Evolutionary conservation across 2,113 vertebrate genomes (phyloP), one percentile per base, ranked within the genome.

Genomic region (Eretmodus cyanostictus): DNA sequence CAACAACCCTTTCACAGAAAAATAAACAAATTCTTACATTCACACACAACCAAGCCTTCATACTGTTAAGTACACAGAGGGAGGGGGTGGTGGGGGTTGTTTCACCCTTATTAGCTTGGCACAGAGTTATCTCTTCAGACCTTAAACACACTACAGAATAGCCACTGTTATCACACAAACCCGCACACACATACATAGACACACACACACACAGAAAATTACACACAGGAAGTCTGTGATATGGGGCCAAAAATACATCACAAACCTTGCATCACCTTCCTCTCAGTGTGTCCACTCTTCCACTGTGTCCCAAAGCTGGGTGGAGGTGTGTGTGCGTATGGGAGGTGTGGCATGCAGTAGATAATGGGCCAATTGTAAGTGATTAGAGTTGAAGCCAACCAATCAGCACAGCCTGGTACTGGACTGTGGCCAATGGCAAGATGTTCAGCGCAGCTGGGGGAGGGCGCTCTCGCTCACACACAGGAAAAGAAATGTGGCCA

Each of bases 261-360:
- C 96, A 94, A 94, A 96, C 96, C 96, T 97, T 97, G 95, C 97
- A 96, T 97, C 96, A 90, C 95, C 94, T 95, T 94, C 95, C 94
- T 96, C 86, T 88, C 84, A 82, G 78, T 83, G 86, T 92, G 90
- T 90, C 81, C 89, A 89, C 85, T 89, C 89, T 80, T 86, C 88
- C 89, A 92, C 89, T 87, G 86, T 92, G 93, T 90, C 91, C 89
- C 90, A 87, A 36, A 83, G 91, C 92, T 84, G 92, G 73, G 54
- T 61, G 54, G 80, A 27, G 80, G 54, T 14, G 49, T 45, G 36
- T 51, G 78, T 0, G 8, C 3, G 92, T 38, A 13, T 4, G 1
- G 34, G 93, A 89, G 91, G 78, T 84, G 40, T n/a, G 53, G 93
- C 94, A 93, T 94, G 94, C 93, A 92, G 92, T 93, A 90, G 82